These are phyloP conservation scores for Pseudocheirus occidentalis DNA, from an alignment of 2,797 vertebrate species.

Conservation along the genomic window DNA sequence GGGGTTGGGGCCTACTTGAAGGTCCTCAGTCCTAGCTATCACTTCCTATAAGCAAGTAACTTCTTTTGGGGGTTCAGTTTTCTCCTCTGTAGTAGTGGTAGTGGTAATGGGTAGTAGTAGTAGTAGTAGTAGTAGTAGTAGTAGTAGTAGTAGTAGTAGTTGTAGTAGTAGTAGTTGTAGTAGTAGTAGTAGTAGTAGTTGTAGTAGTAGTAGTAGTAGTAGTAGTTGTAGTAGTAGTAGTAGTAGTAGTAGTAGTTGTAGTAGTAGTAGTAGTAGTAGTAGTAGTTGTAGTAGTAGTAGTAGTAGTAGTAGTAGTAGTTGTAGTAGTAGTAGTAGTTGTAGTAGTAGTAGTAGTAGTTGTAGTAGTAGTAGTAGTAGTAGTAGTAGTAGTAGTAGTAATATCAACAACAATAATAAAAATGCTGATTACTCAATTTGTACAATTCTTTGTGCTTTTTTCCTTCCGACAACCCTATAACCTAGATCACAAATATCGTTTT, in stretches of 20 bases:
- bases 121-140: not conserved
- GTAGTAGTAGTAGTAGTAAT: not conserved
- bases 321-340: not conserved
- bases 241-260: not conserved
- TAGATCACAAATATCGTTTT: not conserved
- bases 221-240: not conserved
- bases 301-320: not conserved
- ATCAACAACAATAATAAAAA: not conserved
- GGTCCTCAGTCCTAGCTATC: not conserved
- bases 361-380: not conserved
- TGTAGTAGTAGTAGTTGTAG: not conserved
- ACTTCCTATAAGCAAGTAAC: not conserved
- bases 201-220: not conserved
- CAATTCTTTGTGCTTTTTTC: not conserved
- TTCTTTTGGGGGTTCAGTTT: not conserved
- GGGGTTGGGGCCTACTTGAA: not conserved
- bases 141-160: not conserved
- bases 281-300: not conserved
- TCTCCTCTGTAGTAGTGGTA: not conserved
- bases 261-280: not conserved
- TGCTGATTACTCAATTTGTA: not conserved
- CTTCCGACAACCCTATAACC: not conserved
- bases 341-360: too few species aligned
- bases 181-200: not conserved
- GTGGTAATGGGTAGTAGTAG: too few species aligned